These are phyloP conservation scores for Temnothorax unifasciatus DNA, from an alignment of 2,888 invertebrate species.

Conservation along the genomic window DNA sequence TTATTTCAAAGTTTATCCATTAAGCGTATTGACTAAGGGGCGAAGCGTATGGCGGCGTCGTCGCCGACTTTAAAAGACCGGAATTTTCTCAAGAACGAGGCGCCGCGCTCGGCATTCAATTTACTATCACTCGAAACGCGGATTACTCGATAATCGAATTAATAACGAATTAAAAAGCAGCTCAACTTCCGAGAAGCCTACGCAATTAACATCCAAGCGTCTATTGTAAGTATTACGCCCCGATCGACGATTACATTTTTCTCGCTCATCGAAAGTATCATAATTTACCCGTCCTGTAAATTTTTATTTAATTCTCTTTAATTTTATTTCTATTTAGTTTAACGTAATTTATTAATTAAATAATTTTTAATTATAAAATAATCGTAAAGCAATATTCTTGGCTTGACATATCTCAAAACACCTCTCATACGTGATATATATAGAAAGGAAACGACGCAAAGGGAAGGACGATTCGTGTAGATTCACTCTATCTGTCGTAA, in stretches of 20 bases:
- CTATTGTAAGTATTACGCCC: background rate
- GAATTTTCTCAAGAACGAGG: constrained; percentile 43
- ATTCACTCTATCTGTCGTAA: constrained; percentile 38
- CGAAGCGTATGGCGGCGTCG: constrained; percentile 47
- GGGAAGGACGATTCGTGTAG: constrained; percentile 10
- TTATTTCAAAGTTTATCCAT: constrained; percentile 65
- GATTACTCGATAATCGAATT: constrained; percentile 43
- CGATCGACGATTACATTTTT: background rate
- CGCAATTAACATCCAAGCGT: constrained; percentile 12
- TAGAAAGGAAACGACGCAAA: background rate
- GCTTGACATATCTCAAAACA: background rate
- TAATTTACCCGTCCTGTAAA: background rate
- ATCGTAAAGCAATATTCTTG: background rate
- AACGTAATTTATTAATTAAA: background rate
- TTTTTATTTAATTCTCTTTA: background rate
- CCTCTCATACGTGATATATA: background rate
- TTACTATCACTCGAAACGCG: constrained; percentile 35
- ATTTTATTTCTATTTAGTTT: background rate
- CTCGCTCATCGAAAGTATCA: background rate
- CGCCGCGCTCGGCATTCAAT: constrained; percentile 28
- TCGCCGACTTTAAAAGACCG: constrained; percentile 40
- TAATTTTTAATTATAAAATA: background rate
- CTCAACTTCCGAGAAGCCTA: constrained; percentile 1
- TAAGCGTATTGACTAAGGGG: constrained; percentile 57
- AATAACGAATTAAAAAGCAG: constrained; percentile 25